Conservation (phyloP, 1,140 invertebrate genomes). For the Saxidomus purpurata region DNA sequence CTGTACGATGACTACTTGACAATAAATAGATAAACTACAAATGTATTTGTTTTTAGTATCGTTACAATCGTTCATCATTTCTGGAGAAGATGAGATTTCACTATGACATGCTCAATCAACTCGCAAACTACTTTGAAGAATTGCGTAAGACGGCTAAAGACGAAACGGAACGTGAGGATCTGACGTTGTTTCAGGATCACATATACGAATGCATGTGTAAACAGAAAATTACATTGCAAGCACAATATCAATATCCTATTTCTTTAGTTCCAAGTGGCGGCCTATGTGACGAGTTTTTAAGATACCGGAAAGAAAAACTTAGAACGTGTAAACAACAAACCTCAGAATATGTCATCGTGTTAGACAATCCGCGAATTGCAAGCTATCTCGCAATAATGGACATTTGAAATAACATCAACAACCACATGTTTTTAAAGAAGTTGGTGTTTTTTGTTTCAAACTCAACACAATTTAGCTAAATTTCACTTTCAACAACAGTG, state of each 20-base stretch:
- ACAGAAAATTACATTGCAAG: background rate
- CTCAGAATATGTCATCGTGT: background rate
- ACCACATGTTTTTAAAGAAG: no score
- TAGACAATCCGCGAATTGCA: background rate
- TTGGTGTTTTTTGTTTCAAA: no score
- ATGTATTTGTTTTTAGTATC: background rate
- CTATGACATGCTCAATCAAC: background rate
- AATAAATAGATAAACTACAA: no score
- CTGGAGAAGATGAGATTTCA: background rate
- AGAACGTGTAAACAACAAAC: background rate
- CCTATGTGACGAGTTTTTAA: background rate
- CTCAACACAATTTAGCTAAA: no score
- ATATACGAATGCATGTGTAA: background rate
- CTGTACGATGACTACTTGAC: no score
- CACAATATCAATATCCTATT: background rate
- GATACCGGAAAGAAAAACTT: background rate
- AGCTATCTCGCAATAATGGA: background rate
- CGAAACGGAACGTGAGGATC: background rate
- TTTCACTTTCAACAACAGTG: no score
- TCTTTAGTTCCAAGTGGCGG: background rate
- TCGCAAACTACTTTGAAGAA: background rate
- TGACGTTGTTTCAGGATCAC: background rate
- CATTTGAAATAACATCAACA: no score
- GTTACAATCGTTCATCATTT: background rate
- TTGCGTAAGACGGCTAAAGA: background rate